Evolutionary conservation across 2,113 vertebrate species (phyloP), one percentile per base, ranked within the genome.

Genomic region (Casuarius casuarius): DNA sequence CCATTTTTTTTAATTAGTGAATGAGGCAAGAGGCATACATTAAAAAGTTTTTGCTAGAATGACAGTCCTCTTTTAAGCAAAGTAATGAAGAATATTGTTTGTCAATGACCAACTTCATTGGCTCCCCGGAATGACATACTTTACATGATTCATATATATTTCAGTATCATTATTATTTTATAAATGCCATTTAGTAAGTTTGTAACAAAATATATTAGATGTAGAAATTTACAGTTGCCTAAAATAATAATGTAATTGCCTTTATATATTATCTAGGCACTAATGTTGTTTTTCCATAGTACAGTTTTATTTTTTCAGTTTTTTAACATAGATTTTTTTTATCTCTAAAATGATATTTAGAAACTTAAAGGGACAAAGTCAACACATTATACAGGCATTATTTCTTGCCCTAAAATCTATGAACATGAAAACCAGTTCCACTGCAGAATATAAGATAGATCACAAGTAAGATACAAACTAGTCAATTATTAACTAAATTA

Each of bases 151-250:
- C 97, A 97, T 98, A 29, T 98, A 95, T 97, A 97, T 98, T 98
- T 98, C 96, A 98, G 93, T 26, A 96, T 92, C 97, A 98, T 98
- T 92, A 98, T 98, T 98, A 98, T 98, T 98, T 98, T 96, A 98
- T 98, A 98, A 98, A 98, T 98, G 96, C 98, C 97, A 97, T 96
- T 97, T 95, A 86, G 89, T 90, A 94, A 96, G 86, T 94, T 97
- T 95, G 90, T 84, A 93, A 96, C 96, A 96, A 97, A 98, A 97
- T 95, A 59, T 56, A 97, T 97, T 96, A 90, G 90, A 85, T 81
- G 78, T 94, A 96, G 96, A 97, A 98, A 98, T 98, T 98, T 98
- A 98, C 96, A 96, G 97, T 97, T 94, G 97, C 96, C 95, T 97
- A 98, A 98, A 98, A 98, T 98, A 98, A 98, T 98, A 97, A 89